Evolutionary conservation across 2,888 invertebrate species (phyloP).

Genomic region (Hypselothyrea guttata): DNA sequence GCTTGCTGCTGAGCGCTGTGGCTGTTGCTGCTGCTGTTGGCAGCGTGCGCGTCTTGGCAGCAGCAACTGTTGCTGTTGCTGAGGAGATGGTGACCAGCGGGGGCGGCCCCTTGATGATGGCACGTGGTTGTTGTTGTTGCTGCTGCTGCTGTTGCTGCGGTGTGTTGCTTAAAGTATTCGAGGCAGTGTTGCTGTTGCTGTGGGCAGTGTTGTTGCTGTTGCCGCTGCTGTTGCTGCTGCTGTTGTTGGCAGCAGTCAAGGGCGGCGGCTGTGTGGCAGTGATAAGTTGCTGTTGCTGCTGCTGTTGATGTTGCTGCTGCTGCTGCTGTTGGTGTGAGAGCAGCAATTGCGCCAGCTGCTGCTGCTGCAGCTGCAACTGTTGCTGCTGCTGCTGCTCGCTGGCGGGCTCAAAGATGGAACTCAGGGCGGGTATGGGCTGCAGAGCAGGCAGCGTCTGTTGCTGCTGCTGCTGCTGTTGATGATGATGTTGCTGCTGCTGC

Average conservation of each 20-base stretch:
- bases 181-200: conserved; percentile 40
- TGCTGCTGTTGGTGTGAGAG: conserved; percentile 61
- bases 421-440: conserved; percentile 80
- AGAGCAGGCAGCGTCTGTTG: conserved; percentile 77
- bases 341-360: conserved; percentile 59
- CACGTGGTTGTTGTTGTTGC: conserved; percentile 39
- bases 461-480: conserved; percentile 46
- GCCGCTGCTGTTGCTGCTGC: conserved; percentile 42
- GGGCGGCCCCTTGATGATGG: conserved; percentile 56
- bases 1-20: no score
- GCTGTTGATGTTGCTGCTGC: conserved; percentile 50
- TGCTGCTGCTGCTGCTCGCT: conserved; percentile 64
- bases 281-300: conserved; percentile 59
- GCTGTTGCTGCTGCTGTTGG: conserved; percentile 56
- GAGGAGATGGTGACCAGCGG: conserved; percentile 63
- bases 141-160: conserved; percentile 29
- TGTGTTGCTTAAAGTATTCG: conserved; percentile 50
- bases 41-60: conserved; percentile 29
- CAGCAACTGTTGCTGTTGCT: conserved; percentile 17
- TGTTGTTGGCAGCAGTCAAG: conserved; percentile 65
- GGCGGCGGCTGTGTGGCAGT: conserved; percentile 79
- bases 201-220: conserved; percentile 44
- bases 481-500: conserved; percentile 50
- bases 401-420: conserved; percentile 78
- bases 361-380: conserved; percentile 76